Conservation (phyloP, 2,797 vertebrate species). For the Benthosema pterotum region DNA sequence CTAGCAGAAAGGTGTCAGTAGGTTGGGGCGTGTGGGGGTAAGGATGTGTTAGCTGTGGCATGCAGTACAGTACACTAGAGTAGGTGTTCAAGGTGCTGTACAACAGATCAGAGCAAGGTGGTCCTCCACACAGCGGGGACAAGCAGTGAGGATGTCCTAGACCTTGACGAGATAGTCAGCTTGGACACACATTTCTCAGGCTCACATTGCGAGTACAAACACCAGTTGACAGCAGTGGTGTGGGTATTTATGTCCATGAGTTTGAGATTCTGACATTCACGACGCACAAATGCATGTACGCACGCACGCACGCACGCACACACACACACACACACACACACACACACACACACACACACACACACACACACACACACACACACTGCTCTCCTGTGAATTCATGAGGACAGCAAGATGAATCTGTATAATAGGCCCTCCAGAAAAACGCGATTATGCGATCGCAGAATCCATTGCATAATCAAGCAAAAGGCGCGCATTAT, state of each 20-base stretch:
- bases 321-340: not conserved
- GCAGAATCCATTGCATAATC: too few species aligned
- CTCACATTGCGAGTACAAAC: not conserved
- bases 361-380: not conserved
- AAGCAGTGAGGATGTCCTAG: constrained; percentile 5
- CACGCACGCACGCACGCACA: not conserved
- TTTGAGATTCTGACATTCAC: not conserved
- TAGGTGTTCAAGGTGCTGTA: too few species aligned
- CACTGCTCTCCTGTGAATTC: constrained; percentile 1
- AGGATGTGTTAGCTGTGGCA: too few species aligned
- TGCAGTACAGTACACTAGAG: too few species aligned
- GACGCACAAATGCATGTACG: not conserved
- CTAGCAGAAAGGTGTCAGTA: too few species aligned
- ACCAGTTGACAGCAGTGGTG: not conserved
- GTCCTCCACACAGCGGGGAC: not conserved
- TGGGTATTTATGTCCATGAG: not conserved
- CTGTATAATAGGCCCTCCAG: too few species aligned
- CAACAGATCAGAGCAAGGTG: not conserved
- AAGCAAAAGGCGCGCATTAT: too few species aligned
- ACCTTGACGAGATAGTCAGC: not conserved
- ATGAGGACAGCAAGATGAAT: too few species aligned
- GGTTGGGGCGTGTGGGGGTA: too few species aligned
- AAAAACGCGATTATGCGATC: too few species aligned
- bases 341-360: not conserved
- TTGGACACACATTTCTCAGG: not conserved